Evolutionary conservation across 92 coral and sea anemone genomes (phyloP).

Genomic region (Phenganax marumi): DNA sequence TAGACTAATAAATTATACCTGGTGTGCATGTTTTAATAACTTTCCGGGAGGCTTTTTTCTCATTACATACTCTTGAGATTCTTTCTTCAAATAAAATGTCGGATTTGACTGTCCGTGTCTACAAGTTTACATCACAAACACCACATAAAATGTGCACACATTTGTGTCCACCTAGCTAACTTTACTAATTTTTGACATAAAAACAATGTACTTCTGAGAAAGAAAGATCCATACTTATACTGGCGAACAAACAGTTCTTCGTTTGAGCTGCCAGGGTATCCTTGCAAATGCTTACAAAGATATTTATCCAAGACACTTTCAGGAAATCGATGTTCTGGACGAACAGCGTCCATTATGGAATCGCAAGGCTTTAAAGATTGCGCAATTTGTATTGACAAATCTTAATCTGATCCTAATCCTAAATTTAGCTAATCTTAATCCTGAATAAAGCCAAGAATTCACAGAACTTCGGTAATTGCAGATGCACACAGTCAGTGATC

Average conservation of each 20-base stretch:
- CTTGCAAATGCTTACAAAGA: constrained; percentile 56
- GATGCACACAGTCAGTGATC: too few relatives aligned
- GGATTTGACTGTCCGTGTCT: constrained; percentile 98
- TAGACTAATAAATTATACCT: constrained; percentile 50
- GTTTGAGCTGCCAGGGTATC: constrained; percentile 49
- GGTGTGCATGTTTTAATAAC: constrained; percentile 82
- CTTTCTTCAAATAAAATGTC: constrained; percentile 75
- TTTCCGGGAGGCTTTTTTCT: constrained; percentile 90
- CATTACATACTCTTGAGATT: constrained; percentile 68
- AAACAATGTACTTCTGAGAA: not conserved
- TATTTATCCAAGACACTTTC: constrained; percentile 61
- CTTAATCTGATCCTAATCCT: not conserved
- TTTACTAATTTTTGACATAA: too few relatives aligned
- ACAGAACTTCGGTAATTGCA: too few relatives aligned
- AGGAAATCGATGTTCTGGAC: constrained; percentile 72
- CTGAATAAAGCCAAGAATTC: too few relatives aligned
- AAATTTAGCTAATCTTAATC: too few relatives aligned
- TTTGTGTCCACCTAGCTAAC: too few relatives aligned
- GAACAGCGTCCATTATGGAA: constrained; percentile 64
- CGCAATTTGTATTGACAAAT: not conserved
- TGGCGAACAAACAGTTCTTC: constrained; percentile 64
- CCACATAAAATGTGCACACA: not conserved
- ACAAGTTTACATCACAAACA: not conserved
- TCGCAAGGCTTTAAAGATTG: not conserved
- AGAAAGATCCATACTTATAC: constrained; percentile 61